A percentile compares a stretch with the other conserved stretches of the same genome.
Evolutionary conservation across 2,888 invertebrate genomes (phyloP).

Genomic region (Neocrepidodera transversa): DNA sequence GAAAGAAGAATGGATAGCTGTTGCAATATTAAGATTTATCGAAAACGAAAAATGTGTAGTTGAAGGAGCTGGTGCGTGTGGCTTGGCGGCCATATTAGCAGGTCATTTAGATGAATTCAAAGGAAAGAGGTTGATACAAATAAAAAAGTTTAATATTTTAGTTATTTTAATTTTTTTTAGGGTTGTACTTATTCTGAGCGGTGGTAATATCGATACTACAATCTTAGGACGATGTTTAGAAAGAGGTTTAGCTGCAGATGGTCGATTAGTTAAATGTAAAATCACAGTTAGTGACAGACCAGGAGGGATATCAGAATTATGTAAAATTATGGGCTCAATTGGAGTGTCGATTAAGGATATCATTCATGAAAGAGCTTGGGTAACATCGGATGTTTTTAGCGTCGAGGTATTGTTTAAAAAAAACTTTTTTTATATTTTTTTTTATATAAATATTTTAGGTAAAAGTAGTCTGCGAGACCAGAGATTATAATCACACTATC

Average conservation of each 20-base stretch:
- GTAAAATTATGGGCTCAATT: slow-evolving; percentile 74
- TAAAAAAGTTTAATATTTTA: too few relatives aligned
- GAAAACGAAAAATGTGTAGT: slow-evolving; percentile 75
- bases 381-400: slow-evolving; percentile 86
- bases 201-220: slow-evolving; percentile 93
- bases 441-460: slow-evolving; percentile 65
- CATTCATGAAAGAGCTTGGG: slow-evolving; percentile 95
- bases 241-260: slow-evolving; percentile 86
- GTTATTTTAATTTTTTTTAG: slow-evolving; percentile 61
- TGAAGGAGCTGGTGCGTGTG: slow-evolving; percentile 76
- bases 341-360: slow-evolving; percentile 95
- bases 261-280: slow-evolving; percentile 76
- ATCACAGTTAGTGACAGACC: slow-evolving; percentile 86
- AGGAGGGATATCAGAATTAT: slow-evolving; percentile 86
- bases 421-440: background rate
- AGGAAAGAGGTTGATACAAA: slow-evolving; percentile 72
- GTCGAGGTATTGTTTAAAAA: slow-evolving; percentile 63
- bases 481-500: slow-evolving; percentile 78
- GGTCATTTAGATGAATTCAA: slow-evolving; percentile 70
- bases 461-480: slow-evolving; percentile 88
- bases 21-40: slow-evolving; percentile 68
- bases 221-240: slow-evolving; percentile 88
- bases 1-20: slow-evolving; percentile 70
- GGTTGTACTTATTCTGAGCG: slow-evolving; percentile 83
- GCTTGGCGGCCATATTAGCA: slow-evolving; percentile 71